Evolutionary conservation across 2,113 vertebrate species (phyloP), one percentile per base, ranked within the genome.

Genomic region (Aix galericulata): DNA sequence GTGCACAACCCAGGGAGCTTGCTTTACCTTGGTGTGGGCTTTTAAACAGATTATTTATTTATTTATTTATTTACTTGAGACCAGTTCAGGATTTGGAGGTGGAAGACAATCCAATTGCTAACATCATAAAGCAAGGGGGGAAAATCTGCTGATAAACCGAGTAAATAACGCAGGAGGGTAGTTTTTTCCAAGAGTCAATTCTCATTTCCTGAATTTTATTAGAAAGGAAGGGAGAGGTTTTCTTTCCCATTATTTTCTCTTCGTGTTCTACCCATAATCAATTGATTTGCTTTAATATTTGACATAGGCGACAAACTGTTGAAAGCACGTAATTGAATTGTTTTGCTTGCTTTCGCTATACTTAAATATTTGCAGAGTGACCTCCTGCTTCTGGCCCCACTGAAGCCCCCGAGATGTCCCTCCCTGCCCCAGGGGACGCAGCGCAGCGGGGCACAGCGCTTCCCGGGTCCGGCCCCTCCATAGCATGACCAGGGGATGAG

Each of bases 21-120:
- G 42, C 62, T 76, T 89, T 91, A 44, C 9, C 52, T 81, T 52
- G 82, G 36, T 80, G 93, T 92, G 96, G 97, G 94, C 81, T 96
- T 96, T 91, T 91, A 85, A 94, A 96, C 53, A 84, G 89, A 90
- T 91, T 95, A 75, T 97, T 69, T 48, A 48, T 48, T 48, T 21
- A 48, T 48, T 48, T 21, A 48, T 9, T 46, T 48, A 48, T 9
- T 77, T 42, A 29, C 83, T 55, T 74, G 69, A 94, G 73, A 62
- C 34, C 34, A 36, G 63, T 48, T 94, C 83, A 69, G 71, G 22
- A 89, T 62, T 44, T 36, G 62, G 81, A 83, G 89, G 55, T 86
- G 86, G 89, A 95, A 96, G 95, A 78, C 87, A 94, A 82, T 91
- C 89, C 89, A 10, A 40, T 88, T 87, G 64, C 84, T 97, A 97